A percentile compares a stretch with the other conserved stretches of the same genome.
Conservation (phyloP, 2,797 vertebrate genomes). For the Cercopithecus hamlyni region DNA sequence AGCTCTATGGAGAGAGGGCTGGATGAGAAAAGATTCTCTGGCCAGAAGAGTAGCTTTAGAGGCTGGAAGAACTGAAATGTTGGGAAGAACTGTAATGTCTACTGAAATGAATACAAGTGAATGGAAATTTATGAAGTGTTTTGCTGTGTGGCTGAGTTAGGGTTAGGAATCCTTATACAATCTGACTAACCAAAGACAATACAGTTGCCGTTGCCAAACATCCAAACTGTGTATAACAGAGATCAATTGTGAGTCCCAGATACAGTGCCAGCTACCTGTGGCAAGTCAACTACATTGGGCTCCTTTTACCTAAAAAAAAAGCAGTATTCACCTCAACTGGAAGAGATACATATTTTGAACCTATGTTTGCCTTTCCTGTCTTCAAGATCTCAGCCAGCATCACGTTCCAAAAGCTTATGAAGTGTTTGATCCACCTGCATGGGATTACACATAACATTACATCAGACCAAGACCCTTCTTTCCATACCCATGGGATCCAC, state of each 20-base stretch:
- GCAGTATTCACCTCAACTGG: neutral
- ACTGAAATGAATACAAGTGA: neutral
- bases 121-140: neutral
- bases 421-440: neutral
- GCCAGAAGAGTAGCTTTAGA: neutral
- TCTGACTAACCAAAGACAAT: neutral
- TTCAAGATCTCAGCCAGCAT: neutral
- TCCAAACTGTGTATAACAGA: neutral
- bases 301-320: neutral
- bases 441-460: neutral
- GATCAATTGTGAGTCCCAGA: neutral
- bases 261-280: neutral
- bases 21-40: neutral
- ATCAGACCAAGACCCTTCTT: neutral
- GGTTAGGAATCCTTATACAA: neutral
- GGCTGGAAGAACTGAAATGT: neutral
- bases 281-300: neutral
- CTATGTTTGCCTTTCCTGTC: neutral
- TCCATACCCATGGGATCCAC: neutral
- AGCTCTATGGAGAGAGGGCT: neutral
- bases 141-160: neutral
- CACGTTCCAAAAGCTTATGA: neutral
- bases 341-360: neutral
- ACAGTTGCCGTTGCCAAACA: neutral
- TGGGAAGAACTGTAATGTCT: neutral